Evolutionary conservation across 2,797 vertebrate species (phyloP), one percentile per base, ranked within the genome.

Genomic region (Moxostoma hubbsi): DNA sequence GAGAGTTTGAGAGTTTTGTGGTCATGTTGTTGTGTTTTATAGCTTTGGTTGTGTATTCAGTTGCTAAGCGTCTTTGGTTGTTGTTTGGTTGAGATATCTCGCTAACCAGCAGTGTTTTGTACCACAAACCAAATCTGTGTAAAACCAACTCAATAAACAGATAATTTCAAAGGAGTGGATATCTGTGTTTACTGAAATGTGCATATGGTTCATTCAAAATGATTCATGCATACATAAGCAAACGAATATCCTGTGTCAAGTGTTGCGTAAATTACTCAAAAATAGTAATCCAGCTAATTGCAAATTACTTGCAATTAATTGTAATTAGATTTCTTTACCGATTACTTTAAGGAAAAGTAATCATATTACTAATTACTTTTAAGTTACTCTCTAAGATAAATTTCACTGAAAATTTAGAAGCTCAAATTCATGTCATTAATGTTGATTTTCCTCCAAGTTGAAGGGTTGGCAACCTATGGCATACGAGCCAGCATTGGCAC

Each of bases 101-200:
- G 45, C 47, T 75, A 73, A 66, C 74, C 57, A 72, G 62, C 61
- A 69, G n/a, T 77, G 67, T 43, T 85, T 62, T 86, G 85, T 88
- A 88, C 87, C 86, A 88, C 85, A 90, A 83, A 88, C 83, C 80
- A 88, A 87, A 87, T 88, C 88, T 89, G 86, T 92, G 89, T 91
- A 88, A 90, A 93, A 93, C 86, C 89, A 89, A 92, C 85, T 90
- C 80, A 94, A 93, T 93, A 93, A 94, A 94, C 87, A 78, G 89
- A 92, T 92, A 83, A 89, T 88, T 90, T 92, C 89, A 90, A 85
- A 82, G 83, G 24, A 80, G 57, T 58, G 75, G 80, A 63, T 82
- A 71, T 74, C 10, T 80, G 77, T 85, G 80, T 53, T 68, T 63
- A 61, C 81, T 54, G 54, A 47, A 51, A n/a, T 69, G 2, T 24